Evolutionary conservation across 1,140 invertebrate genomes (phyloP).

Genomic region (Drosophila trapezifrons): DNA sequence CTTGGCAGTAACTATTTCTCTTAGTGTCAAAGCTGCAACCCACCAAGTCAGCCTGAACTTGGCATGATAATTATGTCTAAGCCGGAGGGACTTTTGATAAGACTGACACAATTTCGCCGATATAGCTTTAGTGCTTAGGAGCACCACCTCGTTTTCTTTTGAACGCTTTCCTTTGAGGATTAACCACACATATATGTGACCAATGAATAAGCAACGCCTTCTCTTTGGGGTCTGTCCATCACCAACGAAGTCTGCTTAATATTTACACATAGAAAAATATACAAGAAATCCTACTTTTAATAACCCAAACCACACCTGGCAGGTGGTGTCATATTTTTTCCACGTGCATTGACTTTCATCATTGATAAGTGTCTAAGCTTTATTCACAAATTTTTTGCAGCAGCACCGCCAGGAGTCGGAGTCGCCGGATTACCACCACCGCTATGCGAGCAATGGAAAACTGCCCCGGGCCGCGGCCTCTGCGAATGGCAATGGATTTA

Average conservation of each 20-base stretch:
- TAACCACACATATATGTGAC: slow-evolving; percentile 50
- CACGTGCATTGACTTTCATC: slow-evolving; percentile 66
- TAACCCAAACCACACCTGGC: no score
- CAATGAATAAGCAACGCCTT: slow-evolving; percentile 77
- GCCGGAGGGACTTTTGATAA: slow-evolving; percentile 16
- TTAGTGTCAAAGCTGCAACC: not conserved
- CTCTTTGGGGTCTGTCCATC: slow-evolving; percentile 32
- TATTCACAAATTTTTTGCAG: slow-evolving; percentile 57
- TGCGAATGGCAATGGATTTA: slow-evolving; percentile 39
- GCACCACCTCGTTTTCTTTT: slow-evolving; percentile 23
- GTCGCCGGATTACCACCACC: slow-evolving; percentile 82
- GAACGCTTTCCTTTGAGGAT: slow-evolving; percentile 30
- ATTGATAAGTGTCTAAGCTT: slow-evolving; percentile 64
- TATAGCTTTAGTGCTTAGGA: slow-evolving; percentile 2
- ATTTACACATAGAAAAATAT: slow-evolving; percentile 21
- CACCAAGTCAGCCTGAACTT: slow-evolving; percentile 15
- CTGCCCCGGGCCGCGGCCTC: slow-evolving; percentile 65
- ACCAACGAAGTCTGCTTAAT: slow-evolving; percentile 23
- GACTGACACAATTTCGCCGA: not conserved
- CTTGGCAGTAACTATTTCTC: not conserved
- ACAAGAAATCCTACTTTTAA: no score
- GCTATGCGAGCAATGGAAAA: slow-evolving; percentile 83
- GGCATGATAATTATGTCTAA: slow-evolving; percentile 41
- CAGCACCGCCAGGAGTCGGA: slow-evolving; percentile 82
- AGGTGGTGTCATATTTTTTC: not conserved